A percentile compares a stretch with the other conserved stretches of the same genome.
These are phyloP conservation scores for Acromyrmex charruanus DNA, from an alignment of 1,140 invertebrate species.

Conservation along the genomic window DNA sequence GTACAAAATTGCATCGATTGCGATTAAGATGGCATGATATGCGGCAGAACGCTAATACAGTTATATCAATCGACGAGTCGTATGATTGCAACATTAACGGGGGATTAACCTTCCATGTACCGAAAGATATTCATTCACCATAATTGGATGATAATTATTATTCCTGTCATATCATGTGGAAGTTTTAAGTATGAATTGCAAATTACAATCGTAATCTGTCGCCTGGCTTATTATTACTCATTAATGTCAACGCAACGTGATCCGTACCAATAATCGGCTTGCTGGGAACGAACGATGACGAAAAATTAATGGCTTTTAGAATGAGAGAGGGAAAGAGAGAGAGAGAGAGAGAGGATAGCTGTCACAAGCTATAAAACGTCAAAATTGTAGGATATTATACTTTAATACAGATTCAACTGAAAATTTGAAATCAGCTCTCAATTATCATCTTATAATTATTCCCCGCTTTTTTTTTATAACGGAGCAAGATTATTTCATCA, in stretches of 20 bases:
- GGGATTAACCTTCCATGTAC: slow-evolving; percentile 25
- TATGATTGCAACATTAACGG: slow-evolving; percentile 28
- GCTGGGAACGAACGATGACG: slow-evolving; percentile 7
- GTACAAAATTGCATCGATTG: not conserved
- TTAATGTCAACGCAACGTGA: slow-evolving; percentile 34
- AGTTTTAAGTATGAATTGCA: slow-evolving; percentile 48
- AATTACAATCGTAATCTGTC: slow-evolving; percentile 53
- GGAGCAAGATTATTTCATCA: not conserved
- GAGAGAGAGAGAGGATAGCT: no score
- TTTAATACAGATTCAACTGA: not conserved
- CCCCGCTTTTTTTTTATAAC: not conserved
- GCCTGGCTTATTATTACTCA: slow-evolving; percentile 26
- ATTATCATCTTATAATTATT: slow-evolving; percentile 7
- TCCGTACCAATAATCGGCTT: not conserved
- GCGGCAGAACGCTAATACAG: not conserved
- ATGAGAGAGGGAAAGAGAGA: not conserved
- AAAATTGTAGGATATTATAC: not conserved
- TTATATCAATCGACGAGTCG: slow-evolving; percentile 20
- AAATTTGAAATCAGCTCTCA: not conserved
- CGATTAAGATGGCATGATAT: slow-evolving; percentile 7
- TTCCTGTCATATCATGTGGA: slow-evolving; percentile 47
- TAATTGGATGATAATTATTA: slow-evolving; percentile 45
- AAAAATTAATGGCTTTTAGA: slow-evolving; percentile 35
- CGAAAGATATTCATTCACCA: slow-evolving; percentile 47
- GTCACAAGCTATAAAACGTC: not conserved